Base-by-base conservation (phyloP, 2,888 invertebrate genomes). In the Stegophylla sp. region DNA sequence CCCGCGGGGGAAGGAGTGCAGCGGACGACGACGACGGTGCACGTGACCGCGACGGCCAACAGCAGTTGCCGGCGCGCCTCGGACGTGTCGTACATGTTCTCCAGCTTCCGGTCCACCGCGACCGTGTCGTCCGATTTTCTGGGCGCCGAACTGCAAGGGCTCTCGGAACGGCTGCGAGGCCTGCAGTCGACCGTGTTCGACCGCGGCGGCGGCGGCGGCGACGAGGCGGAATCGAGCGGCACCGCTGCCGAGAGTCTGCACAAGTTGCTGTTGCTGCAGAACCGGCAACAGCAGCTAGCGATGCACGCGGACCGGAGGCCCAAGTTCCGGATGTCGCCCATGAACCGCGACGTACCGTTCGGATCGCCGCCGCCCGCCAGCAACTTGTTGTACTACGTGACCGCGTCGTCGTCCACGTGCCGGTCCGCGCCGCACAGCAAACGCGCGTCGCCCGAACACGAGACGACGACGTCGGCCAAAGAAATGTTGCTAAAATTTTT, bases 281-380 rank as follows among this genome's bases (percentile, higher is more conserved):
- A 74, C 66, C 20, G 82, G 45, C 73, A 75, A 56, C 76, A 66
- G 56, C 73, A 5, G 41, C 51, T n/a, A 9, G 63, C 20, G 56
- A 67, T 5, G 41, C 51, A 34, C 17, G 48, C 63, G 20, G 75
- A 73, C 17, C 67, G 67, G 3, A 73, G 64, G 4, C 88, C 90
- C 74, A 91, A 92, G 83, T 91, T 91, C 86, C 89, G 90, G 84
- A 88, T 93, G 28, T 92, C 91, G 56, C 89, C 89, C 84, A 89
- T 90, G 86, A 92, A 91, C 85, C 88, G 93, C 84, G 93, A 93
- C 85, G 93, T 93, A 0, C 93, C 93, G 1, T 87, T 91, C 43
- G 90, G 90, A 59, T 89, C 90, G 10, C 88, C 89, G 17, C 83
- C 84, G 15, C 83, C 83, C 5, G 53, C 83, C 26, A 83, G 83